phyloP scores from a whole-genome alignment of 2,797 vertebrate genomes.

The Parauchenoglanis punctatus region DNA sequence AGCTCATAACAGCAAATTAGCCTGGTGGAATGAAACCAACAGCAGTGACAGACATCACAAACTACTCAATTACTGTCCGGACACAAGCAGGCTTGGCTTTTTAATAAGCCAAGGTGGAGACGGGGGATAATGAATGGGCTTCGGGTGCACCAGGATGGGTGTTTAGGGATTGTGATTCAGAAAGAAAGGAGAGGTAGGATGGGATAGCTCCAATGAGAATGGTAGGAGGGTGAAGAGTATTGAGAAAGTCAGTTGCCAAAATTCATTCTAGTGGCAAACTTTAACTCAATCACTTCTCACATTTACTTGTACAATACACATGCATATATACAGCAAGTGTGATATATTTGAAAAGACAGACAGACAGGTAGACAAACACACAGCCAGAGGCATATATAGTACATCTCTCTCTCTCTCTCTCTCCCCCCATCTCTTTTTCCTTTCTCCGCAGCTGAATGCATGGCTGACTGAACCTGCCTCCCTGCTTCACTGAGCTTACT shows the following conservation, averaged over 20 bases:
- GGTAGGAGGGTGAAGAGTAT: background rate
- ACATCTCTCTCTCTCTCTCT: background rate
- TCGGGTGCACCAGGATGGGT: slow-evolving; percentile 2
- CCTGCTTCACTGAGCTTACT: slow-evolving; percentile 72
- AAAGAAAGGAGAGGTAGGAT: background rate
- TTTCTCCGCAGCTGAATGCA: slow-evolving; percentile 66
- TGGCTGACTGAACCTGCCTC: slow-evolving; percentile 75
- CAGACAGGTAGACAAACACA: background rate
- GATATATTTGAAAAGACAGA: slow-evolving; percentile 8
- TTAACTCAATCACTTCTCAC: background rate
- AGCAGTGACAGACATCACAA: slow-evolving; percentile 60
- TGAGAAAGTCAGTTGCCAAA: slow-evolving; percentile 24
- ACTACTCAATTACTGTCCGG: slow-evolving; percentile 61
- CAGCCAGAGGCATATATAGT: background rate
- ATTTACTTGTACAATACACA: background rate
- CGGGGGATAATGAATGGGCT: slow-evolving; percentile 43
- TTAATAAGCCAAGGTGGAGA: slow-evolving; percentile 30
- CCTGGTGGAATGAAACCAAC: slow-evolving; percentile 49
- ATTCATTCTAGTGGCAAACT: slow-evolving; percentile 3
- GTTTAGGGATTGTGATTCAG: slow-evolving; percentile 20
- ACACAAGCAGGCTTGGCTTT: slow-evolving; percentile 35
- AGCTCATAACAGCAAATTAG: slow-evolving; percentile 51
- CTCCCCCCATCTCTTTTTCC: slow-evolving; percentile 34
- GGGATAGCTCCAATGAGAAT: background rate
- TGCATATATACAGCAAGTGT: slow-evolving; percentile 1